Base-by-base conservation (phyloP, 2,888 invertebrate species). In the Gasteruption jaculator region DNA sequence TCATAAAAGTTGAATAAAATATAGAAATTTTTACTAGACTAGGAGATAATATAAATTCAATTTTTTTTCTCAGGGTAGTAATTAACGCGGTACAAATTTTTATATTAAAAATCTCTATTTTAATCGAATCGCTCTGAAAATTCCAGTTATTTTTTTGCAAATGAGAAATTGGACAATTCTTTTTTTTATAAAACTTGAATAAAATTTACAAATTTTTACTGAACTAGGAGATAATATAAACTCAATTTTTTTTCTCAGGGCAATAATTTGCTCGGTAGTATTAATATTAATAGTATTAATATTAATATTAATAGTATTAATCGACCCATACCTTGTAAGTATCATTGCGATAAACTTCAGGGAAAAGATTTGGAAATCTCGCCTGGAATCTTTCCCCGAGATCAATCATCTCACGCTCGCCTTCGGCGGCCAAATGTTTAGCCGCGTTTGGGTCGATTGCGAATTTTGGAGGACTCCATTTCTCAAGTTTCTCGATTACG, bases 321-420 rank as follows among this genome's bases (percentile, higher is more conserved):
- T 15, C 32, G 16, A 57, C 29, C 56, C 62, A 22, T 69, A 82
- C 82, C 65, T 73, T 73, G 59, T 78, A 83, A 12, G 79, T 74
- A 22, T 73, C 64, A 61, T 80, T 79, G 53, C 75, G 71, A 60
- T 86, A 88, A 41, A 72, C 68, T 43, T 78, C 74, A 26, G 76
- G 74, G 26, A 90, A 73, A 26, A 85, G 60, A 43, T 68, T 63
- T 2, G 86, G 83, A 63, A 86, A 87, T 53, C 88, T 75, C 11
- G 77, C 75, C 54, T 85, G 83, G 75, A 83, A 84, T 56, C 90
- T 75, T 62, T 84, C 81, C 10, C 82, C 89, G 15, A 90, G 69
- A 37, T 80, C 74, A 20, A 81, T 68, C 74, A 88, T 79, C 71
- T 91, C 90, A 60, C 81, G 79, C 60, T 83, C 81, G 0, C 90